A percentile compares a stretch with the other conserved stretches of the same genome.
Conservation (phyloP, 2,888 invertebrate genomes). For the Steromphala cineraria region DNA sequence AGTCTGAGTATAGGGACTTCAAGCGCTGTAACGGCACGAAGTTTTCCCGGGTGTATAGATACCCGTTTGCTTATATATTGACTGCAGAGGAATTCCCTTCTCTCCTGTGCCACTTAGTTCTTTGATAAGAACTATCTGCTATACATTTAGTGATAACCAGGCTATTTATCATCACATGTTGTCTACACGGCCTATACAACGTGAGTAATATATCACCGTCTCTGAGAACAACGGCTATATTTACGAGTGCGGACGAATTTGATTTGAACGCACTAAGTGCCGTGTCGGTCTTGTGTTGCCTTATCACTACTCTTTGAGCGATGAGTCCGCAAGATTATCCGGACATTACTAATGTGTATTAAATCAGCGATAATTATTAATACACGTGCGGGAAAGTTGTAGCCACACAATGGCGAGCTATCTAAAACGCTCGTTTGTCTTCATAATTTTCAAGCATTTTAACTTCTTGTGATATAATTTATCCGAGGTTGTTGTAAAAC, state of each 20-base stretch:
- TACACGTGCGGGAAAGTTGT: slow-evolving; percentile 20
- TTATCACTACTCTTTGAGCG: slow-evolving; percentile 15
- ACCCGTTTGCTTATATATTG: not conserved
- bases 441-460: slow-evolving; percentile 4
- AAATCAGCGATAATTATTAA: slow-evolving; percentile 24
- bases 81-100: not conserved
- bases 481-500: slow-evolving; percentile 5
- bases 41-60: not conserved
- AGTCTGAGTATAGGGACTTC: too few relatives aligned
- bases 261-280: slow-evolving; percentile 15
- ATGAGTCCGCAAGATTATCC: slow-evolving; percentile 15
- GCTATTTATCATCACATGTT: slow-evolving; percentile 13
- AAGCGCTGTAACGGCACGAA: not conserved
- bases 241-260: slow-evolving; percentile 11
- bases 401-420: not conserved
- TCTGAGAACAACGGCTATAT: not conserved
- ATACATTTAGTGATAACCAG: slow-evolving; percentile 18
- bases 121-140: slow-evolving; percentile 7
- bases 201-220: slow-evolving; percentile 13
- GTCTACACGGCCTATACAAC: not conserved
- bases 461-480: not conserved
- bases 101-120: not conserved
- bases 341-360: slow-evolving; percentile 21
- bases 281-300: not conserved
- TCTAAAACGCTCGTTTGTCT: slow-evolving; percentile 4